phyloP scores from a whole-genome alignment of 2,888 invertebrate species.

The Brachyopa scutellaris region DNA sequence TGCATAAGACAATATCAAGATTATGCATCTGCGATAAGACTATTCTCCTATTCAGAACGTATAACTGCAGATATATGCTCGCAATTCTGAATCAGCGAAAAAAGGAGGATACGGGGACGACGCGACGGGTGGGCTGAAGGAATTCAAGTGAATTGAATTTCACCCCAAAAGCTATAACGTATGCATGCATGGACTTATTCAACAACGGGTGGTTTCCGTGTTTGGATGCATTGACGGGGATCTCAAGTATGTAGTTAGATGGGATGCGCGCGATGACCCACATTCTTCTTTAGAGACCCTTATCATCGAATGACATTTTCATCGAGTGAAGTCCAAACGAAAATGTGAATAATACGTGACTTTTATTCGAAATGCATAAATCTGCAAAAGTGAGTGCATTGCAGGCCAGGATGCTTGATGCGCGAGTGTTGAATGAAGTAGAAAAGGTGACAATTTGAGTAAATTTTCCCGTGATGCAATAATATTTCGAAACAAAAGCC shows the following conservation, averaged over 20 bases:
- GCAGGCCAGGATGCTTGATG: too few species aligned
- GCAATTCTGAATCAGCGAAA: constrained; percentile 60
- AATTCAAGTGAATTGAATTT: constrained; percentile 52
- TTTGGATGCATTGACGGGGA: constrained; percentile 57
- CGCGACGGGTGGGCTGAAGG: not conserved
- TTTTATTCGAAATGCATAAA: constrained; percentile 48
- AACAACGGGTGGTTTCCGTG: not conserved
- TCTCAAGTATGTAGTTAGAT: constrained; percentile 65
- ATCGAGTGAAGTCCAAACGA: constrained; percentile 34
- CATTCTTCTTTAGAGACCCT: constrained; percentile 46
- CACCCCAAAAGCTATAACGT: not conserved
- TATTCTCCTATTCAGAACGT: constrained; percentile 25
- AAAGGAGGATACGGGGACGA: not conserved
- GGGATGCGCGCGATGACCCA: constrained; percentile 66
- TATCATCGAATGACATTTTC: constrained; percentile 59
- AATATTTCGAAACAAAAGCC: too few species aligned
- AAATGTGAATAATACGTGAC: constrained; percentile 66
- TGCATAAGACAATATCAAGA: constrained; percentile 33
- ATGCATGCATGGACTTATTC: too few species aligned
- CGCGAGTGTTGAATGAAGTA: too few species aligned
- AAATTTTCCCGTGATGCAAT: too few species aligned
- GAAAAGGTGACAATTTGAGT: too few species aligned
- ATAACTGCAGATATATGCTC: constrained; percentile 56
- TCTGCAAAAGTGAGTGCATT: constrained; percentile 6
- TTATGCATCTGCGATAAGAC: constrained; percentile 49